These are phyloP conservation scores for Temnothorax longispinosus DNA, from an alignment of 1,140 invertebrate genomes.

Conservation along the genomic window DNA sequence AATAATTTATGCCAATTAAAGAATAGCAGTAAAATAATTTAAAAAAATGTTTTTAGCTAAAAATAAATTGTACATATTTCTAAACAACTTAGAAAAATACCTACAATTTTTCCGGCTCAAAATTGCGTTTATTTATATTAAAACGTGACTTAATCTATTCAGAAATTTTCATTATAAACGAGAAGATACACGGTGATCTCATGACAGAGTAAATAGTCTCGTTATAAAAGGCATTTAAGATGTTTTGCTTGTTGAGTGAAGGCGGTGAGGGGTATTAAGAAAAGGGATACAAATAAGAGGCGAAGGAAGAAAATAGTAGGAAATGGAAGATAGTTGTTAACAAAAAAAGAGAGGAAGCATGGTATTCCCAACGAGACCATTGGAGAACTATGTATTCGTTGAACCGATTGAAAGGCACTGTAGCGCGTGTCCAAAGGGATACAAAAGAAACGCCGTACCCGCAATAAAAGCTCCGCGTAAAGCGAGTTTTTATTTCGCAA, in stretches of 20 bases:
- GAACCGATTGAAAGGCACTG: conserved; percentile 81
- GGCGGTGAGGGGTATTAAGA: conserved; percentile 47
- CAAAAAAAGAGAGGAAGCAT: conserved; percentile 38
- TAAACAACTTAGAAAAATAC: neutral
- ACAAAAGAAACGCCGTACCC: conserved; percentile 81
- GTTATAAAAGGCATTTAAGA: conserved; percentile 57
- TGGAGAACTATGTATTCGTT: conserved; percentile 76
- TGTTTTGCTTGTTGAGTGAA: conserved; percentile 39
- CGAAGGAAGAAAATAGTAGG: conserved; percentile 21
- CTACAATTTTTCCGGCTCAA: neutral
- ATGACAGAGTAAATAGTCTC: neutral
- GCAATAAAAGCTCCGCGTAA: conserved; percentile 83
- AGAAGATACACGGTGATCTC: neutral
- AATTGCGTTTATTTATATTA: conserved; percentile 21
- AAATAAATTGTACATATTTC: neutral
- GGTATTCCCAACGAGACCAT: conserved; percentile 72
- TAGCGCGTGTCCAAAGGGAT: conserved; percentile 75
- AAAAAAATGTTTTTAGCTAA: neutral
- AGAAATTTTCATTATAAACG: conserved; percentile 28
- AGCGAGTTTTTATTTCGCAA: conserved; percentile 84
- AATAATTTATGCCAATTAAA: neutral
- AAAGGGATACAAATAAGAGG: conserved; percentile 14
- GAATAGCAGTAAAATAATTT: neutral
- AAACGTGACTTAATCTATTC: conserved; percentile 1
- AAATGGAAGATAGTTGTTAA: conserved; percentile 59